Evolutionary conservation across 1,140 invertebrate genomes (phyloP).

Genomic region (Zophobas atratus): DNA sequence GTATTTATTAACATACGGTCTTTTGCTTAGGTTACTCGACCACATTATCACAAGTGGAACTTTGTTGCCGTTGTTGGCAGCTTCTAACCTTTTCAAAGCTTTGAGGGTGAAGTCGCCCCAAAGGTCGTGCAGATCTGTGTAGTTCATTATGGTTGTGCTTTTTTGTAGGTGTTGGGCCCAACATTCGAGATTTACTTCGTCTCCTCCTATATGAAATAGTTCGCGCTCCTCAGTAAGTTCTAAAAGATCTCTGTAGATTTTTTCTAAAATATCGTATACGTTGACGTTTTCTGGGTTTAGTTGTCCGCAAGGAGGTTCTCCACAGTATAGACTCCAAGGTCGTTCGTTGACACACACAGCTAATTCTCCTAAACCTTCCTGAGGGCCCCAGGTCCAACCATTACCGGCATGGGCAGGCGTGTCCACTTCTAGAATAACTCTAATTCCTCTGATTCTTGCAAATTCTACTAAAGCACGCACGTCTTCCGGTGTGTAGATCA

Average conservation of each 20-base stretch:
- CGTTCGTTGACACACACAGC: conserved; percentile 82
- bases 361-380: conserved; percentile 77
- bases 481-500: conserved; percentile 80
- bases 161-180: conserved; percentile 77
- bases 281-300: conserved; percentile 85
- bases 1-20: conserved; percentile 75
- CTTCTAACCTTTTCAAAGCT: conserved; percentile 74
- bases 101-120: conserved; percentile 85
- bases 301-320: conserved; percentile 88
- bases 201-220: conserved; percentile 87
- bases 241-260: conserved; percentile 79
- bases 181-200: conserved; percentile 86
- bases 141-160: conserved; percentile 72
- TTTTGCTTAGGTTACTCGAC: conserved; percentile 85
- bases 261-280: conserved; percentile 79
- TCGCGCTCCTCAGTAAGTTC: conserved; percentile 77
- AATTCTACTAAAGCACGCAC: conserved; percentile 77
- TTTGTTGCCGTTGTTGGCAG: conserved; percentile 76
- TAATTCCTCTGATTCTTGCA: conserved; percentile 79
- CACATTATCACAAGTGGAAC: conserved; percentile 80
- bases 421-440: conserved; percentile 83
- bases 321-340: conserved; percentile 84
- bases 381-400: conserved; percentile 85
- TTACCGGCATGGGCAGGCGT: conserved; percentile 86
- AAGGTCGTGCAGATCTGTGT: conserved; percentile 81